Conservation (phyloP, 2,888 invertebrate genomes). For the Brenthis hecate region DNA sequence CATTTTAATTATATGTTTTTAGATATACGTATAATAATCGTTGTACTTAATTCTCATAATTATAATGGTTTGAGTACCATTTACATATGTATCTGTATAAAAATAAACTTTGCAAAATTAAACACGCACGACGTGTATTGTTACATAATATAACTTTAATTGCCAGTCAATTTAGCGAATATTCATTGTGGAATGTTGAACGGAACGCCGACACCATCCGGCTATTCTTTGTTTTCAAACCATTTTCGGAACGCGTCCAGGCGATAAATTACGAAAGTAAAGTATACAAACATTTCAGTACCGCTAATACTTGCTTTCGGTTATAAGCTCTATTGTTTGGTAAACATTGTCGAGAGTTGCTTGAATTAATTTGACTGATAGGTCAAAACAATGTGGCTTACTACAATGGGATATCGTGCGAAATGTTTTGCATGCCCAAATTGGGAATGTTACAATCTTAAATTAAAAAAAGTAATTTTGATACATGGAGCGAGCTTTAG, state of each 20-base stretch:
- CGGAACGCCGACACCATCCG: slow-evolving; percentile 36
- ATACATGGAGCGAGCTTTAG: background rate
- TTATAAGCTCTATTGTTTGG: slow-evolving; percentile 29
- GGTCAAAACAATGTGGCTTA: slow-evolving; percentile 21
- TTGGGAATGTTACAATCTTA: slow-evolving; percentile 26
- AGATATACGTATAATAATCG: too few relatives aligned
- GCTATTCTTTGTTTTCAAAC: slow-evolving; percentile 38
- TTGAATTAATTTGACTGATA: slow-evolving; percentile 15
- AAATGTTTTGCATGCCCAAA: slow-evolving; percentile 29
- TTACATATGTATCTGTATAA: too few relatives aligned
- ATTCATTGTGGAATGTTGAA: slow-evolving; percentile 29
- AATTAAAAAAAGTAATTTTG: slow-evolving; percentile 8
- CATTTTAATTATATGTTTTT: too few relatives aligned
- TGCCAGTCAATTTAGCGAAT: slow-evolving; percentile 30
- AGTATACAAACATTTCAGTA: slow-evolving; percentile 31
- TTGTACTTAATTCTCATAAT: too few relatives aligned
- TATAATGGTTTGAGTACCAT: too few relatives aligned
- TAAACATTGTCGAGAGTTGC: slow-evolving; percentile 27
- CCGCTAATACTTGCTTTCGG: slow-evolving; percentile 19
- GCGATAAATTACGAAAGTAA: slow-evolving; percentile 30
- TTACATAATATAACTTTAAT: slow-evolving; percentile 18
- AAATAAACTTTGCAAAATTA: background rate
- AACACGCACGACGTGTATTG: slow-evolving; percentile 8
- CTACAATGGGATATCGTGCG: slow-evolving; percentile 23
- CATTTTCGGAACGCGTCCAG: slow-evolving; percentile 39